Base-by-base conservation (phyloP, 2,113 vertebrate genomes). In the Zapornia atra region DNA sequence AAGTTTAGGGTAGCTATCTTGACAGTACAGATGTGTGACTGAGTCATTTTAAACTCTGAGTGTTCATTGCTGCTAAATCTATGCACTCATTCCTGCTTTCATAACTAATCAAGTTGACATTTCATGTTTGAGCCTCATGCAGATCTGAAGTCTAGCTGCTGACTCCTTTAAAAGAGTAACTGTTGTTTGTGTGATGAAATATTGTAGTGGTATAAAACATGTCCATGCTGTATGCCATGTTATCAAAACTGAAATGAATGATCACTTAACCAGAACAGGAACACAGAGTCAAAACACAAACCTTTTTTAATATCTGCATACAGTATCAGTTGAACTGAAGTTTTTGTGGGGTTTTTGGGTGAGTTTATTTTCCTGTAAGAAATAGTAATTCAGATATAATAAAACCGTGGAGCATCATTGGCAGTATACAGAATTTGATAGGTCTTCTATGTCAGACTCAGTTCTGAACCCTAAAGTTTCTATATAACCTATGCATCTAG, bases 11-110 rank as follows among this genome's bases (percentile, higher is more conserved):
- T 82, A 92, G 44, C 72, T 86, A 71, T 94, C 91, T 95, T 96
- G 96, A 94, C 88, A 94, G 86, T 95, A 94, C 96, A 97, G 96
- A 97, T 96, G 95, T 96, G 86, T 77, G 86, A 92, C 64, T 96
- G 91, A 97, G 81, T 96, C 86, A 97, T 95, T 94, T 95, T 84
- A 94, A 91, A 94, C 68, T 89, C 61, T 50, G 80, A 94, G 38
- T 91, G 46, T 88, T 96, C 83, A 64, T 63, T 56, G 60, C 86
- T 92, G 82, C 95, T 94, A 91, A 81, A 92, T 94, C 80, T 89
- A 46, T 92, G 73, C n/a, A 81, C 28, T 83, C 86, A 75, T 95
- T 94, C 57, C 83, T 94, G 78, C 69, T 94, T 84, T 84, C 69
- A 79, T 83, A 95, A 68, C 64, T 91, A 94, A 96, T 94, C 83